These are phyloP conservation scores for Laterallus jamaicensis DNA, from an alignment of 2,113 vertebrate genomes.

Conservation along the genomic window DNA sequence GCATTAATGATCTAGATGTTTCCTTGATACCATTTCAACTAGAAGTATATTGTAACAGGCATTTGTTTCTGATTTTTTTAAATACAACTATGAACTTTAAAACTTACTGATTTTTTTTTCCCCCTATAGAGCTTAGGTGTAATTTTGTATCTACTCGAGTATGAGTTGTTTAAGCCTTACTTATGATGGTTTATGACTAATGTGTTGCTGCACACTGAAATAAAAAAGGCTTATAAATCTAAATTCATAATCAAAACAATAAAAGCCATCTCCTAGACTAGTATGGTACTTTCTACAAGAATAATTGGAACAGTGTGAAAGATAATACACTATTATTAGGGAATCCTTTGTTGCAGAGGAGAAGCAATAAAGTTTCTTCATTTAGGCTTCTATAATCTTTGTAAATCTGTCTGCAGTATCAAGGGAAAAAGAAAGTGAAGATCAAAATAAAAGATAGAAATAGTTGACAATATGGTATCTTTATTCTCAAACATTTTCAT, in stretches of 20 bases:
- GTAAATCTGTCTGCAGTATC: neutral
- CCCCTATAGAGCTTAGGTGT: neutral
- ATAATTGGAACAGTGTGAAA: neutral
- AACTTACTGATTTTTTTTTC: neutral
- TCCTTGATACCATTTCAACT: neutral
- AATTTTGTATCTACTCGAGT: neutral
- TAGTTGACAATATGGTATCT: neutral
- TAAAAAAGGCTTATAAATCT: neutral
- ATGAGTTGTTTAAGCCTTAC: neutral
- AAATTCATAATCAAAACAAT: neutral
- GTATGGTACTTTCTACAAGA: neutral
- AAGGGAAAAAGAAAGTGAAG: neutral
- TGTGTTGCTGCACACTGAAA: neutral
- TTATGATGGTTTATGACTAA: neutral
- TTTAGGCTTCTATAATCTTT: neutral
- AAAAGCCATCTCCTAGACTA: neutral
- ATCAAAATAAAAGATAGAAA: neutral
- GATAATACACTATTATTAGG: neutral
- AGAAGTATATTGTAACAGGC: fast-evolving
- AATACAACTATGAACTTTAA: neutral
- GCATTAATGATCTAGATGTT: neutral
- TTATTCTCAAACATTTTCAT: neutral
- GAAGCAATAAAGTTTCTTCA: neutral
- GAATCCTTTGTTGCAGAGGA: neutral
- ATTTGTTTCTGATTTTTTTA: neutral